Evolutionary conservation across 2,113 vertebrate genomes (phyloP), one percentile per base, ranked within the genome.

Genomic region (Sterrhoptilus dennistouni): DNA sequence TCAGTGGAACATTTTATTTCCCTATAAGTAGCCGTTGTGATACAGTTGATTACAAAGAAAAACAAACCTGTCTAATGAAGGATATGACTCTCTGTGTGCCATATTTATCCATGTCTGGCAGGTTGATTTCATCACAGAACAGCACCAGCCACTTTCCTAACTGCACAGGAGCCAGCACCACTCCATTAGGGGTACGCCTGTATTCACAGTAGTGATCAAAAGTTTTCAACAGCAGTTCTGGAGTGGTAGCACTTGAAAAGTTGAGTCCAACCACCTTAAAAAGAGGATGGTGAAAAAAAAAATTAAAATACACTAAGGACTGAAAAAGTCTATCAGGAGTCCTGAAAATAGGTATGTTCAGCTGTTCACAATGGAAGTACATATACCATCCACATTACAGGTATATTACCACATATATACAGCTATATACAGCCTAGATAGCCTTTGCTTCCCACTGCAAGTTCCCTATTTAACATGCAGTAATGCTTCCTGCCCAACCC

Each of bases 131-230:
- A 38, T 99, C 99, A 87, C 99, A 99, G 97, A 99, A 99, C 68
- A 99, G 95, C 53, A 99, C 99, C 95, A 99, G 97, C 99, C 99
- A 99, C 96, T 99, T 99, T 23, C 99, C 99, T 12, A 99, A 98
- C 88, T 99, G 99, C 18, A 99, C 99, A 0, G 99, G 99, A n/a
- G 99, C 99, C 61, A 99, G 96, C 12, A 99, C 99, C 14, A 99
- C 99, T 3, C 99, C 99, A 5, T 98, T 99, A 8, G 99, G 99
- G 0, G 99, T 99, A 38, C 99, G 98, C 6, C 99, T 98, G 97
- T 99, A 99, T 93, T 99, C 99, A 7, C 99, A 99, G 95, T 99
- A 99, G 96, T 99, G 99, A 91, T 99, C 99, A n/a, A 99, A 99
- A 2, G 99, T 99, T 98, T 99, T 99, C 87, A 99, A 97, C 22